phyloP scores from a whole-genome alignment of 2,797 vertebrate genomes.

The Sparidentex hasta region DNA sequence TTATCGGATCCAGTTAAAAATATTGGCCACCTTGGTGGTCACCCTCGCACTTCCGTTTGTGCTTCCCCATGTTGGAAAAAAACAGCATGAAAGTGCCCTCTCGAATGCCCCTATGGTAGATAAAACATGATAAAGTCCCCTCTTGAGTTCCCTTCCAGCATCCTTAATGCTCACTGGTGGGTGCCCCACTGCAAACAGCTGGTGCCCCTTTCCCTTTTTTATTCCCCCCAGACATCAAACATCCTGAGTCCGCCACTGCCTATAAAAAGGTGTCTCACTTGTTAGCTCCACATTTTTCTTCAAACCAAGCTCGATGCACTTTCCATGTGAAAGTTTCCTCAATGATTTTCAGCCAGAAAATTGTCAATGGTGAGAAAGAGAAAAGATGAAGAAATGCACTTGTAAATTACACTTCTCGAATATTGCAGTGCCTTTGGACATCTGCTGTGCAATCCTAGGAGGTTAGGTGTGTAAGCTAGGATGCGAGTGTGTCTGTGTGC shows the following conservation, averaged over 20 bases:
- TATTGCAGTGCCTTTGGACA: slow-evolving; percentile 33
- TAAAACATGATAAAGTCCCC: too few species aligned
- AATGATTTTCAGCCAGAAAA: background rate
- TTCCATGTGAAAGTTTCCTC: background rate
- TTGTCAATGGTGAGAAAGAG: background rate
- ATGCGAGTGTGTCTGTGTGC: slow-evolving; percentile 28
- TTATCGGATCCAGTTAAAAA: background rate
- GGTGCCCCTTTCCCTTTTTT: background rate
- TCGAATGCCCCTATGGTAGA: too few species aligned
- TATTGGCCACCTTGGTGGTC: background rate
- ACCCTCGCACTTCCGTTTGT: background rate
- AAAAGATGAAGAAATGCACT: slow-evolving; percentile 1
- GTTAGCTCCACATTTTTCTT: background rate
- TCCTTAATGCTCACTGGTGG: too few species aligned
- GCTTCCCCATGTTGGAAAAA: too few species aligned
- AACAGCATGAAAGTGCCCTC: too few species aligned
- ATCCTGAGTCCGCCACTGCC: too few species aligned
- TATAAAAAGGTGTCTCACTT: background rate
- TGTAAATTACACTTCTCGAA: slow-evolving; percentile 4
- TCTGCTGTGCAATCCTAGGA: slow-evolving; percentile 32
- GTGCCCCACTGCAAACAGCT: too few species aligned
- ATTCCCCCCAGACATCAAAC: background rate
- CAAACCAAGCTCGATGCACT: background rate
- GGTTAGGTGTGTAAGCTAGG: slow-evolving; percentile 35
- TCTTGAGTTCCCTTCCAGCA: too few species aligned